phyloP scores from a whole-genome alignment of 2,888 invertebrate species.

The Nomada goodeniana region DNA sequence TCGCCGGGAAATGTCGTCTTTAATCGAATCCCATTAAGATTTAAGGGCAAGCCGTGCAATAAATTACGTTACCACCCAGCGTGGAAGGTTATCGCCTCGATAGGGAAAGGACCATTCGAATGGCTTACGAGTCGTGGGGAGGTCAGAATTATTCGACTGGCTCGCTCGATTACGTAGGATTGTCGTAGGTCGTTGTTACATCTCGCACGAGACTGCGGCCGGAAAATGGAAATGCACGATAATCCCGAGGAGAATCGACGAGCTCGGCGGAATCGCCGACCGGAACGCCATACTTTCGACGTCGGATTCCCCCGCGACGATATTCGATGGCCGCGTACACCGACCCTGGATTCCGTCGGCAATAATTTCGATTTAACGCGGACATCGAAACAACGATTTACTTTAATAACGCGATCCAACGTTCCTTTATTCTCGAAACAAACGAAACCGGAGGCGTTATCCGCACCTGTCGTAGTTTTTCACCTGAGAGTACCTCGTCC shows the following conservation, averaged over 20 bases:
- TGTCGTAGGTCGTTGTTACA: conserved; percentile 70
- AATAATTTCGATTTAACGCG: conserved; percentile 49
- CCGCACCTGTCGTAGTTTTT: background rate
- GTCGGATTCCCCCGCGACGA: conserved; percentile 24
- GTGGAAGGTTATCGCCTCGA: conserved; percentile 75
- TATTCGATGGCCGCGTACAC: conserved; percentile 21
- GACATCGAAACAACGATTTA: conserved; percentile 33
- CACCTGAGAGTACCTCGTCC: background rate
- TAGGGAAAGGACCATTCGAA: conserved; percentile 75
- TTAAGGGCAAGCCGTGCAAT: conserved; percentile 76
- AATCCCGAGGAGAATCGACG: conserved; percentile 61
- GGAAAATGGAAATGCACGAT: conserved; percentile 61
- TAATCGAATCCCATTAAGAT: conserved; percentile 80
- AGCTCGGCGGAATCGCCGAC: conserved; percentile 22
- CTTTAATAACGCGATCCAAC: conserved; percentile 31
- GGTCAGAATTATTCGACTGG: conserved; percentile 67
- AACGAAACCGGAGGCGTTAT: background rate
- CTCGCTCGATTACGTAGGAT: conserved; percentile 65
- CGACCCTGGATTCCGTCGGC: conserved; percentile 3
- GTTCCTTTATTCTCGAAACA: background rate
- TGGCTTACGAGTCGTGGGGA: conserved; percentile 64
- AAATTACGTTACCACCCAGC: conserved; percentile 76
- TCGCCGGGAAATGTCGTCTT: conserved; percentile 76
- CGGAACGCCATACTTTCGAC: conserved; percentile 46
- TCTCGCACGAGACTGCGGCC: conserved; percentile 55